Base-by-base conservation (phyloP, 1,140 invertebrate species). In the Calephelis nemesis region DNA sequence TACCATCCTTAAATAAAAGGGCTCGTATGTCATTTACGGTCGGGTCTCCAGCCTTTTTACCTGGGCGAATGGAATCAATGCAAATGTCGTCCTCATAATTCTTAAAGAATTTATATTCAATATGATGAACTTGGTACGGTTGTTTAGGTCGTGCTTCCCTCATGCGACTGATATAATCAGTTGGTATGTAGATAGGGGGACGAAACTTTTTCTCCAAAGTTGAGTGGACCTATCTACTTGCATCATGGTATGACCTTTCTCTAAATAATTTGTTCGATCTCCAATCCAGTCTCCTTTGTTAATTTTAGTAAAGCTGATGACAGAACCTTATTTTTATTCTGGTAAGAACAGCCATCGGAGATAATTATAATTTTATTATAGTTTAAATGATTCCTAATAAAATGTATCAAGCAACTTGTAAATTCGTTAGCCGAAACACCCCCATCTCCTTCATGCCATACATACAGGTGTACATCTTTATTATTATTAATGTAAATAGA, bases 381-480 rank as follows among this genome's bases (percentile, higher is more conserved):
- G n/a, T 50, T 50, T n/a, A 50, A 50, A 15, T n/a, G 49, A 50
- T n/a, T 50, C 13, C 49, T n/a, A 3, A 68, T 50, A 50, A 50
- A 50, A 15, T 50, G 5, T 50, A 50, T 50, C 49, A 50, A 15
- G 49, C 49, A 50, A 50, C 49, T 50, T 50, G 49, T 15, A 50
- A 50, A 50, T 50, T 80, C 73, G 64, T 81, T 82, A 2, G 72
- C 68, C 9, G 74, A 71, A 52, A 81, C 77, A n/a, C 76, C 76
- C 10, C 79, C 81, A 48, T n/a, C n/a, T n/a, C n/a, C n/a, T n/a
- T 82, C 71, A 73, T 84, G 73, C 77, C 79, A 83, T 49, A 49
- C 71, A 73, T 83, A 78, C 7, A 82, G 62, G 62, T 67, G 47
- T 9, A 82, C 81, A 68, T 82, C 69, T 67, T 71, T 71, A 67